Conservation (phyloP, 2,888 invertebrate species). For the Pseudococcus viburni region DNA sequence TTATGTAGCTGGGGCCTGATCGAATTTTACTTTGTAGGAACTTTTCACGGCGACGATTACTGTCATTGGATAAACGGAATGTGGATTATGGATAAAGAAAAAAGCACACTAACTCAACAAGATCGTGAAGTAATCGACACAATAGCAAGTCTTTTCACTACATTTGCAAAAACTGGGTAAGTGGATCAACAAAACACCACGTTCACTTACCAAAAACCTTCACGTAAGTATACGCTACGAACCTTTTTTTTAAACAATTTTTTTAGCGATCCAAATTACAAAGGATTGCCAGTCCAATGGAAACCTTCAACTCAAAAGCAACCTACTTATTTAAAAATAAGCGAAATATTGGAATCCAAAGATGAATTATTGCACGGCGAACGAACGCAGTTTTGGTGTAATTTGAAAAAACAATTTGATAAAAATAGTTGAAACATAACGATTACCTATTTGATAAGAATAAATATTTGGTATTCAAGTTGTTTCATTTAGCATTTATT, state of each 20-base stretch:
- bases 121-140: neutral
- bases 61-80: neutral
- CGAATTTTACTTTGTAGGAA: neutral
- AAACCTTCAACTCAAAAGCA: neutral
- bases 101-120: neutral
- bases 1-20: too few species aligned
- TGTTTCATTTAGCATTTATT: too few species aligned
- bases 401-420: neutral
- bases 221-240: too few species aligned
- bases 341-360: neutral
- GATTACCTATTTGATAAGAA: neutral
- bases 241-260: neutral
- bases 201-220: too few species aligned
- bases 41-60: neutral
- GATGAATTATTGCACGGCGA: conserved; percentile 10
- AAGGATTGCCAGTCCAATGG: neutral
- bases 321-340: neutral
- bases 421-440: neutral
- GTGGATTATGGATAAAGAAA: neutral
- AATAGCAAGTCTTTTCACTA: neutral
- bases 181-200: neutral
- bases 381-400: conserved; percentile 16
- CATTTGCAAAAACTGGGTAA: conserved; percentile 46
- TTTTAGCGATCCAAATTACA: conserved; percentile 40
- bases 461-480: neutral